Percentiles rank a stretch among this genome's conserved stretches.
These are phyloP conservation scores for Brachypalpus laphriformis DNA, from an alignment of 2,888 invertebrate species.

Conservation along the genomic window DNA sequence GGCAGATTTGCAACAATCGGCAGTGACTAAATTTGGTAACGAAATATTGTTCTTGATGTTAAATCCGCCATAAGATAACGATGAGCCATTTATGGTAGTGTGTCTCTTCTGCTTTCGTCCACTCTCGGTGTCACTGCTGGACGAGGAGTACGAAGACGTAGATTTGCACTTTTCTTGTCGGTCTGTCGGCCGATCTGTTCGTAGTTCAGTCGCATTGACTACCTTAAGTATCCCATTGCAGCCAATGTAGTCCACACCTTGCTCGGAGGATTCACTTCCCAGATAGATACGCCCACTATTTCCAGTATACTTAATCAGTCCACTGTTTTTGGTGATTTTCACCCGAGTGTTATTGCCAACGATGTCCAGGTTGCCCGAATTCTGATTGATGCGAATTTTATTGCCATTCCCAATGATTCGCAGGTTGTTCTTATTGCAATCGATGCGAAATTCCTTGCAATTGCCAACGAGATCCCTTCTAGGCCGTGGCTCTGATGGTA, in stretches of 20 bases:
- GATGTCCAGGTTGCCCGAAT: slow-evolving; percentile 79
- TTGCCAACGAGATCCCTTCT: slow-evolving; percentile 80
- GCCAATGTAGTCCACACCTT: slow-evolving; percentile 80
- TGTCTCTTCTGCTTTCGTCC: slow-evolving; percentile 18
- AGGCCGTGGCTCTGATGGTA: background rate
- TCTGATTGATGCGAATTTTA: slow-evolving; percentile 79
- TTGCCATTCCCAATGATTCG: slow-evolving; percentile 81
- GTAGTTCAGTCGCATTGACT: slow-evolving; percentile 77
- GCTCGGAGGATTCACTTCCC: slow-evolving; percentile 79
- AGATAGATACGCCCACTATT: slow-evolving; percentile 81
- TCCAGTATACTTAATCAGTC: slow-evolving; percentile 80
- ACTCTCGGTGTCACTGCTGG: slow-evolving; percentile 41
- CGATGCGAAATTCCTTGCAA: slow-evolving; percentile 80
- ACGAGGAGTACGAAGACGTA: slow-evolving; percentile 12
- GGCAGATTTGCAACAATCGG: slow-evolving; percentile 48
- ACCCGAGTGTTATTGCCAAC: slow-evolving; percentile 80
- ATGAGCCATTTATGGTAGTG: background rate
- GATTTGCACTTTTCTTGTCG: slow-evolving; percentile 40
- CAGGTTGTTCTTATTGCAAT: slow-evolving; percentile 78
- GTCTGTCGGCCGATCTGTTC: slow-evolving; percentile 29
- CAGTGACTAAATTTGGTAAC: slow-evolving; percentile 73
- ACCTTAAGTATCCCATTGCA: slow-evolving; percentile 81
- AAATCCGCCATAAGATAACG: slow-evolving; percentile 21
- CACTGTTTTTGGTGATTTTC: slow-evolving; percentile 80
- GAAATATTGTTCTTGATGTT: slow-evolving; percentile 74